Percentiles rank a stretch among this genome's conserved stretches.
These are phyloP conservation scores for Eptatretus burgeri DNA, from an alignment of 2,113 vertebrate genomes.

Conservation along the genomic window DNA sequence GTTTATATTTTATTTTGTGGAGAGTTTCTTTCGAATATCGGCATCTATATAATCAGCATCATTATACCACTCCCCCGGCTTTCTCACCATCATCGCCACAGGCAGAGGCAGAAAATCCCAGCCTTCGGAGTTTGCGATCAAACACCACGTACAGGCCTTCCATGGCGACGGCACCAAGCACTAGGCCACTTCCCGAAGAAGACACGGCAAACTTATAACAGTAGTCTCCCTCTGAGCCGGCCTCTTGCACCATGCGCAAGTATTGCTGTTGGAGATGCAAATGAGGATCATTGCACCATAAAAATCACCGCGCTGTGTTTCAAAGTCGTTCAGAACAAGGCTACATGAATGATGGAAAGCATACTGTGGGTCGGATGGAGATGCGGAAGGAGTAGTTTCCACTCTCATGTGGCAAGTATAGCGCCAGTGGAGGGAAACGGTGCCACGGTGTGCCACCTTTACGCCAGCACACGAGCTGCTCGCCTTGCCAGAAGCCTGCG, in stretches of 20 bases:
- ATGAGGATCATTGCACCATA: not conserved
- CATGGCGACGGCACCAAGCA: conserved; percentile 82
- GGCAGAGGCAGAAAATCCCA: conserved; percentile 38
- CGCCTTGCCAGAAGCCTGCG: conserved; percentile 57
- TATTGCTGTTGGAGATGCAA: conserved; percentile 37
- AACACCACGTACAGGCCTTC: conserved; percentile 88
- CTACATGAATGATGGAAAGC: not conserved
- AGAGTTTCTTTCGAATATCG: too few species aligned
- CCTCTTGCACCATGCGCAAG: conserved; percentile 66
- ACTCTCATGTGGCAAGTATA: conserved; percentile 60
- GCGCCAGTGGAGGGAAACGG: conserved; percentile 69
- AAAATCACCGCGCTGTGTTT: not conserved
- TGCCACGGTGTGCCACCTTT: conserved; percentile 45
- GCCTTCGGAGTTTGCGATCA: conserved; percentile 34
- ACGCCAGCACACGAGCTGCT: conserved; percentile 67
- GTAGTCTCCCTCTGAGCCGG: conserved; percentile 59
- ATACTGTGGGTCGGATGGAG: conserved; percentile 63
- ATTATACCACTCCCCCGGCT: too few species aligned
- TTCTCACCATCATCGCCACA: too few species aligned
- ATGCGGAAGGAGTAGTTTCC: conserved; percentile 57
- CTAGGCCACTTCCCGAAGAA: conserved; percentile 37
- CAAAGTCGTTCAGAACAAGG: too few species aligned
- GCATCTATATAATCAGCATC: too few species aligned
- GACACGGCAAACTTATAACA: conserved; percentile 74
- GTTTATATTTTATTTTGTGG: too few species aligned